Evolutionary conservation across 2,888 invertebrate species (phyloP), one percentile per base, ranked within the genome.

Genomic region (Caenorhabditis afra): DNA sequence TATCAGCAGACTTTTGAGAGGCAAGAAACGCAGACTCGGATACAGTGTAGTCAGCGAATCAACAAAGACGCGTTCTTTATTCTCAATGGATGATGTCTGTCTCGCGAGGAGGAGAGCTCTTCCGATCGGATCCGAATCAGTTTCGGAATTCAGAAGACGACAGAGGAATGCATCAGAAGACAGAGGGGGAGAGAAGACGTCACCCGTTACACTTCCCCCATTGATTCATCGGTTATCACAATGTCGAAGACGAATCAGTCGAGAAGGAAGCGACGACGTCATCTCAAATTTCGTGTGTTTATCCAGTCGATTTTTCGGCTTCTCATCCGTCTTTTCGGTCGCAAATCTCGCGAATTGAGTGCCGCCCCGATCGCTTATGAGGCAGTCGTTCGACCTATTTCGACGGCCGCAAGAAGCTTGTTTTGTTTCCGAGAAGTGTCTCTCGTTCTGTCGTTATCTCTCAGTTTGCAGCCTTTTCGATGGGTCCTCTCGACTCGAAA

Each of bases 301-400:
- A 29, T 29, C 7, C 29, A 29, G 29, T 29, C 29, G 29, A 29
- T 7, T 29, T n/a, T 3, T 29, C 29, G 29, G 29, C 52, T 14
- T 23, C 29, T 29, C 14, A 23, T 52, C 52, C 52, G 3, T 23
- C 50, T 68, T 68, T 67, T 14, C 49, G 66, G 58, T 52, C 49
- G 58, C 58, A 67, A 59, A 67, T 58, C 41, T 67, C 58, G 66
- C 49, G 23, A 67, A 67, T 22, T 37, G 47, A 66, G 39, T 37
- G 55, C 47, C 29, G 53, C 70, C 45, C n/a, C 29, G 59, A 62
- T 62, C 70, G 70, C 70, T 70, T 70, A 70, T 70, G 70, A 53
- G 59, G 61, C 16, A 45, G 53, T 12, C 70, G 20, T 53, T 45
- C 71, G 71, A 71, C 71, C 71, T 71, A 71, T 71, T 71, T 71